Percentiles rank a stretch among this genome's conserved stretches.
These are phyloP conservation scores for Amblyjoppa proteus DNA, from an alignment of 2,888 invertebrate species.

Conservation along the genomic window DNA sequence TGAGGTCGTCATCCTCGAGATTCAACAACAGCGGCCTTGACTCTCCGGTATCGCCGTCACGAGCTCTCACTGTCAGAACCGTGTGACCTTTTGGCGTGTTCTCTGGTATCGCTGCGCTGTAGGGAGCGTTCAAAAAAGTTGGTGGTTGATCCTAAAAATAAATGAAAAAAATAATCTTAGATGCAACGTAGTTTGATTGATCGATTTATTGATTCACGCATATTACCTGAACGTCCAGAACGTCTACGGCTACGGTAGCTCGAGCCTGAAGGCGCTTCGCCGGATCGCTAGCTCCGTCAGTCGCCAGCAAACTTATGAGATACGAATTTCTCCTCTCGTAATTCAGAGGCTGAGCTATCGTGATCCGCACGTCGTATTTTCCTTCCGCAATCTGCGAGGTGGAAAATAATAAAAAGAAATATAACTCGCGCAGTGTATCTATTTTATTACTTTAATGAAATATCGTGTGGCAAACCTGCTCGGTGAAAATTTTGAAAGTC, in stretches of 20 bases:
- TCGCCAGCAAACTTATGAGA: slow-evolving; percentile 89
- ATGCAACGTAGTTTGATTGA: background rate
- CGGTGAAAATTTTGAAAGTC: slow-evolving; percentile 89
- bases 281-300: slow-evolving; percentile 87
- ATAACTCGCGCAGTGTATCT: background rate
- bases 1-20: slow-evolving; percentile 89
- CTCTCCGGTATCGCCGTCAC: slow-evolving; percentile 93
- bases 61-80: slow-evolving; percentile 90
- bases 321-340: slow-evolving; percentile 92
- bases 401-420: slow-evolving; percentile 24
- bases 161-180: background rate
- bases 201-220: background rate
- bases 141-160: slow-evolving; percentile 90
- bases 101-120: slow-evolving; percentile 91
- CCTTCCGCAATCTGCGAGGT: slow-evolving; percentile 87
- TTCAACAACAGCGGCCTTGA: slow-evolving; percentile 89
- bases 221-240: slow-evolving; percentile 90
- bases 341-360: slow-evolving; percentile 89
- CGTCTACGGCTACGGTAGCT: slow-evolving; percentile 91
- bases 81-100: slow-evolving; percentile 87
- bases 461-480: slow-evolving; percentile 85
- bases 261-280: slow-evolving; percentile 88
- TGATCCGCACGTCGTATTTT: slow-evolving; percentile 90
- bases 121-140: slow-evolving; percentile 92
- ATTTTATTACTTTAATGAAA: background rate